Evolutionary conservation across 2,888 invertebrate genomes (phyloP).

Genomic region (Incurvaria masculella): DNA sequence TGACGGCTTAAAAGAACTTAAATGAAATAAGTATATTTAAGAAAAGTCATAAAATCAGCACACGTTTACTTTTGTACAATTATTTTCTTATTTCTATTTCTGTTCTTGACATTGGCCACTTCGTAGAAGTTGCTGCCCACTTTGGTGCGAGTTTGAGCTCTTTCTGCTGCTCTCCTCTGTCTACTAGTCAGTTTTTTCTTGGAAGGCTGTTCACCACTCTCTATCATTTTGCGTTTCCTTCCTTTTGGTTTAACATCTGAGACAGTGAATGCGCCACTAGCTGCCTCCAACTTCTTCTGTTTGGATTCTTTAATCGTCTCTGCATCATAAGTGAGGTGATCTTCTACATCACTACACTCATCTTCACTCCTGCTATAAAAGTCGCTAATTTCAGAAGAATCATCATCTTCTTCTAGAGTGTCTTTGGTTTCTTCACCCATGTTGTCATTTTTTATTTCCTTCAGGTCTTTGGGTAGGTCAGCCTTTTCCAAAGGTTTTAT

Average conservation of each 20-base stretch:
- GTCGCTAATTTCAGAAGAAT: constrained; percentile 63
- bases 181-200: constrained; percentile 68
- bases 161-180: constrained; percentile 69
- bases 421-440: constrained; percentile 24
- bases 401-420: constrained; percentile 40
- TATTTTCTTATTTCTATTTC: constrained; percentile 70
- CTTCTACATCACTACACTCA: constrained; percentile 51
- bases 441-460: constrained; percentile 45
- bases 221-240: constrained; percentile 30
- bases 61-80: constrained; percentile 11
- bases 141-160: constrained; percentile 73
- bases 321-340: constrained; percentile 42
- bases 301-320: constrained; percentile 47
- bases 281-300: constrained; percentile 44
- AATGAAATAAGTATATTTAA: constrained; percentile 1
- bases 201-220: constrained; percentile 20
- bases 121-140: constrained; percentile 89
- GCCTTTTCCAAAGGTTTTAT: constrained; percentile 56
- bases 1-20: no score
- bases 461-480: constrained; percentile 36
- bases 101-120: constrained; percentile 84
- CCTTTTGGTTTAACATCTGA: constrained; percentile 46
- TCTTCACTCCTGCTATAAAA: constrained; percentile 67
- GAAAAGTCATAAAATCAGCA: not conserved
- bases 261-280: constrained; percentile 53